These are phyloP conservation scores for Pogonophryne albipinna DNA, from an alignment of 2,797 vertebrate species.

Conservation along the genomic window DNA sequence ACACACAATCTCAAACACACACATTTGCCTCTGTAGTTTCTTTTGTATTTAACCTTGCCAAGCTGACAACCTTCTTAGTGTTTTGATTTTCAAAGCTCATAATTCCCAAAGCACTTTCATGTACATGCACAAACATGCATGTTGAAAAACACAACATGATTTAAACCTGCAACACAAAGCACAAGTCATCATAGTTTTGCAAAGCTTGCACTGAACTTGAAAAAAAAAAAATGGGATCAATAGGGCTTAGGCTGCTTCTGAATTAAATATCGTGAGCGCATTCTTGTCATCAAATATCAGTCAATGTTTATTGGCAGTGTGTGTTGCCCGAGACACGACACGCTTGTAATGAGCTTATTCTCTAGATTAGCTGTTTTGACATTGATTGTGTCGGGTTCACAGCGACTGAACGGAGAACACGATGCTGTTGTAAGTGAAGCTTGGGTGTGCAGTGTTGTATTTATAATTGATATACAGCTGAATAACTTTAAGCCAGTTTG, in stretches of 20 bases:
- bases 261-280: conserved; percentile 8
- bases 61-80: conserved; percentile 16
- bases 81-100: conserved; percentile 30
- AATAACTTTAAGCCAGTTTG: conserved; percentile 18
- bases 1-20: conserved; percentile 17
- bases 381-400: conserved; percentile 22
- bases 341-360: conserved; percentile 60
- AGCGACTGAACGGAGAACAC: conserved; percentile 37
- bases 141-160: background rate
- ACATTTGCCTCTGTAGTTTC: conserved; percentile 3
- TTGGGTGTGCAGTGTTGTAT: conserved; percentile 13
- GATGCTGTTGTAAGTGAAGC: conserved; percentile 28
- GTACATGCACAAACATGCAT: background rate
- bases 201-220: conserved; percentile 3
- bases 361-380: conserved; percentile 42
- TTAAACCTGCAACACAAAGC: conserved; percentile 3
- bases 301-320: conserved; percentile 31
- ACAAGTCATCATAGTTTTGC: background rate
- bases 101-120: background rate
- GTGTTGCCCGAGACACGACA: conserved; percentile 21
- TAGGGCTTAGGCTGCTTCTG: conserved; percentile 2
- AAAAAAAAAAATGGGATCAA: conserved; percentile 24
- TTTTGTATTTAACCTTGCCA: conserved; percentile 31
- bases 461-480: conserved; percentile 24
- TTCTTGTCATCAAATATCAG: conserved; percentile 35